phyloP scores from a whole-genome alignment of 2,797 vertebrate species.

The Schizopygopsis malacanthus region DNA sequence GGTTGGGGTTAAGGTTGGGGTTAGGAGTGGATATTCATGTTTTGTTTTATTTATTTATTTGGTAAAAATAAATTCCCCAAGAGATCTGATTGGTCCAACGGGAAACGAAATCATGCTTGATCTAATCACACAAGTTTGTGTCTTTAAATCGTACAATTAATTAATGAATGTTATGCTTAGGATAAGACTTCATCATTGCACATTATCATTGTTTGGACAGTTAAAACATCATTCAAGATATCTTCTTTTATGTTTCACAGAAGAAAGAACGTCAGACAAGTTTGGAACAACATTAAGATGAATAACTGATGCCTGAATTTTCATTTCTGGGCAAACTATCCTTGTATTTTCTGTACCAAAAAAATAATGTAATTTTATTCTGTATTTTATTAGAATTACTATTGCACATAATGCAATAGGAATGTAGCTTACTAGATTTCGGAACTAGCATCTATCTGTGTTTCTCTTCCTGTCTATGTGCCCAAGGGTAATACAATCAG shows the following conservation, averaged over 20 bases:
- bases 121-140: background rate
- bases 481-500: background rate
- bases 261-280: background rate
- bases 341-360: background rate
- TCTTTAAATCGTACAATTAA: background rate
- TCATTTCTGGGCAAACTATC: background rate
- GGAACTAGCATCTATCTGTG: background rate
- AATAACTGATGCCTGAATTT: background rate
- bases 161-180: background rate
- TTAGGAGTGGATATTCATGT: background rate
- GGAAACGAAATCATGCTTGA: background rate
- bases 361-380: background rate
- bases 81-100: background rate
- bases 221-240: background rate
- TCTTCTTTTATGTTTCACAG: background rate
- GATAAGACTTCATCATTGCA: background rate
- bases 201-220: background rate
- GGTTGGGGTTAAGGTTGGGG: background rate
- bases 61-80: background rate
- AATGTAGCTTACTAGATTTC: background rate
- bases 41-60: background rate
- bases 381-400: background rate
- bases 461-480: background rate
- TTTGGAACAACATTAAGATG: background rate
- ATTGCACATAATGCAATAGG: background rate